These are phyloP conservation scores for Limnephilus auricula DNA, from an alignment of 2,888 invertebrate genomes.

Conservation along the genomic window DNA sequence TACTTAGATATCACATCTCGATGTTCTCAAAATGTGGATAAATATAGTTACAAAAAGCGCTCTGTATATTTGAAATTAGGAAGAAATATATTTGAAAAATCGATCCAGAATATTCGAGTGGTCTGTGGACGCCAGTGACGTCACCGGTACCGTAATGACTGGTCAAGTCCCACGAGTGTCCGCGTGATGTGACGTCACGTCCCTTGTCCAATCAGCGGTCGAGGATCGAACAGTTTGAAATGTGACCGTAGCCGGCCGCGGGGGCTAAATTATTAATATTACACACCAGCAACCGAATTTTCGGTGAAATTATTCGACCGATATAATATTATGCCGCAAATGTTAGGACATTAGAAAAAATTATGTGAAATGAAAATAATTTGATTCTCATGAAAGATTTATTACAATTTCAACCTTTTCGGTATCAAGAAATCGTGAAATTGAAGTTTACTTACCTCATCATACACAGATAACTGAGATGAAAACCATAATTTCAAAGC, in stretches of 20 bases:
- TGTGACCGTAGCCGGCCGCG: background rate
- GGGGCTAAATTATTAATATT: background rate
- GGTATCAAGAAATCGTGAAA: too few relatives aligned
- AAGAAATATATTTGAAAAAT: background rate
- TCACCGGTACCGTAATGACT: background rate
- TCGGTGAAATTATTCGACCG: background rate
- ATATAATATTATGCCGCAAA: background rate
- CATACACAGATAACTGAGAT: too few relatives aligned
- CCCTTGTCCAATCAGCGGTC: slow-evolving; percentile 39
- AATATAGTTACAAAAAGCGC: background rate
- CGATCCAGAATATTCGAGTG: background rate
- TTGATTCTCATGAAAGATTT: too few relatives aligned
- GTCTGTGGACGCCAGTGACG: background rate
- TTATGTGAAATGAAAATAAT: too few relatives aligned
- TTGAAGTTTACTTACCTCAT: background rate
- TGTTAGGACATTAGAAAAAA: too few relatives aligned
- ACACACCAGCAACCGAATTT: background rate
- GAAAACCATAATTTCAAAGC: too few relatives aligned
- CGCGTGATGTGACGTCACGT: slow-evolving; percentile 1
- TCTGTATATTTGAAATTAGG: background rate
- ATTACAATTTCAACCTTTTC: too few relatives aligned
- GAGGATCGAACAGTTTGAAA: slow-evolving; percentile 13
- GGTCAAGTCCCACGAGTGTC: slow-evolving; percentile 5
- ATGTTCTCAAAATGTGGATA: too few relatives aligned
- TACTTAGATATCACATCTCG: background rate